phyloP scores from a whole-genome alignment of 1,140 invertebrate species.

The Agrilus planipennis region DNA sequence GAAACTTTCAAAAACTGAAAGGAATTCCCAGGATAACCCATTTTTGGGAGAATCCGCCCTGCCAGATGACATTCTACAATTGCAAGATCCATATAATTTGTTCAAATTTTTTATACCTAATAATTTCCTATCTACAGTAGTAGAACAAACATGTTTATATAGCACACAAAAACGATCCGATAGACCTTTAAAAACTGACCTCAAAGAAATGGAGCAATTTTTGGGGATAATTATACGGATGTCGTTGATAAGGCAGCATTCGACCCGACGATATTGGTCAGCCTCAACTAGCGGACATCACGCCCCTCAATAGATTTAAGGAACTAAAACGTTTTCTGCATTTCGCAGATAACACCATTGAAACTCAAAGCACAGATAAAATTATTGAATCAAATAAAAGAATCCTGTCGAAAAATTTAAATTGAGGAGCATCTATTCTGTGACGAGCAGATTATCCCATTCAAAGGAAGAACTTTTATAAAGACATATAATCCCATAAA shows the following conservation, averaged over 20 bases:
- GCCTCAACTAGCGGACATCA: constrained; percentile 14
- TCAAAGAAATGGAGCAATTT: constrained; percentile 23
- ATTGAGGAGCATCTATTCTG: constrained; percentile 24
- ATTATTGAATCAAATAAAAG: constrained; percentile 15
- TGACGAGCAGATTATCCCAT: constrained; percentile 28
- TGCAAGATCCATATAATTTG: constrained; percentile 12
- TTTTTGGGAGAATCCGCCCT: constrained; percentile 30
- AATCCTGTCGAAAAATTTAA: constrained; percentile 16
- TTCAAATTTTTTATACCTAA: constrained; percentile 14
- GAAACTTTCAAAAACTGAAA: constrained; percentile 4
- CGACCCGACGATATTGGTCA: constrained; percentile 19
- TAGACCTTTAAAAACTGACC: constrained; percentile 15
- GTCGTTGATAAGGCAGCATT: constrained; percentile 15
- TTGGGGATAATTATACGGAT: constrained; percentile 18
- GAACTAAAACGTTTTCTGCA: constrained; percentile 22
- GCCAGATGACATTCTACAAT: constrained; percentile 7
- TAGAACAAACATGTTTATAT: constrained; percentile 11
- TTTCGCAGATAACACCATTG: constrained; percentile 18
- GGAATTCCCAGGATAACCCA: constrained; percentile 12
- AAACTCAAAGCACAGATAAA: constrained; percentile 15
- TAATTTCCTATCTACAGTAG: constrained; percentile 12
- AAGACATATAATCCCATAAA: constrained; percentile 26
- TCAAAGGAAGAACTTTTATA: constrained; percentile 18
- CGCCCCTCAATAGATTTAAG: constrained; percentile 23
- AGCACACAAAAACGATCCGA: constrained; percentile 6